Evolutionary conservation across 2,888 invertebrate species (phyloP).

Genomic region (Ophraella communa): DNA sequence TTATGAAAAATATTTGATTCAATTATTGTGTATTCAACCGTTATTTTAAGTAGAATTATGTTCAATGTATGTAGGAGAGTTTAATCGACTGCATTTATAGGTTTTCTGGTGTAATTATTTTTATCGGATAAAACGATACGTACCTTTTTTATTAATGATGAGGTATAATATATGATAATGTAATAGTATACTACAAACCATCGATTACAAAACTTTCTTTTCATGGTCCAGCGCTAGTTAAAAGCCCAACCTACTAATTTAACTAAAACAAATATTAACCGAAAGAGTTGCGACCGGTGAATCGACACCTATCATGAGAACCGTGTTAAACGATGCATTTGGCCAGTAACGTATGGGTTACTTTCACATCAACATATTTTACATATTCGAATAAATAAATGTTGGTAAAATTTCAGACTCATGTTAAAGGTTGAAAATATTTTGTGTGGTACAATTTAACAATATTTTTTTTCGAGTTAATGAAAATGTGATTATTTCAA

Average conservation of each 20-base stretch:
- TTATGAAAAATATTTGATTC: too few relatives aligned
- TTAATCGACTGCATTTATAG: too few relatives aligned
- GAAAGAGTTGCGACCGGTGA: not conserved
- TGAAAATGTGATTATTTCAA: too few relatives aligned
- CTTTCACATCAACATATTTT: conserved; percentile 12
- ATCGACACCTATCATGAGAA: conserved; percentile 7
- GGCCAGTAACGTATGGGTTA: not conserved
- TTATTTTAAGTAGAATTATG: too few relatives aligned
- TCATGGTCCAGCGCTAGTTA: conserved; percentile 21
- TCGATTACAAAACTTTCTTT: conserved; percentile 11
- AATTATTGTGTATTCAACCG: too few relatives aligned
- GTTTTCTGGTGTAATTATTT: not conserved
- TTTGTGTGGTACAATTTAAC: too few relatives aligned
- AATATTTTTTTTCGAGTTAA: too few relatives aligned
- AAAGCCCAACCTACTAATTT: conserved; percentile 20
- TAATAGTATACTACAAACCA: not conserved
- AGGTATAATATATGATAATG: not conserved
- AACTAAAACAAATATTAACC: conserved; percentile 19
- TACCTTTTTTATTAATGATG: too few relatives aligned
- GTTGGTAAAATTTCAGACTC: not conserved
- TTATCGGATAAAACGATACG: not conserved
- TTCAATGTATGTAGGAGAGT: too few relatives aligned
- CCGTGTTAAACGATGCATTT: conserved; percentile 14
- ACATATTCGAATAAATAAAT: not conserved
- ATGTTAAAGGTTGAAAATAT: too few relatives aligned